Evolutionary conservation across 2,888 invertebrate genomes (phyloP), one percentile per base, ranked within the genome.

Genomic region (Danaus chrysippus): DNA sequence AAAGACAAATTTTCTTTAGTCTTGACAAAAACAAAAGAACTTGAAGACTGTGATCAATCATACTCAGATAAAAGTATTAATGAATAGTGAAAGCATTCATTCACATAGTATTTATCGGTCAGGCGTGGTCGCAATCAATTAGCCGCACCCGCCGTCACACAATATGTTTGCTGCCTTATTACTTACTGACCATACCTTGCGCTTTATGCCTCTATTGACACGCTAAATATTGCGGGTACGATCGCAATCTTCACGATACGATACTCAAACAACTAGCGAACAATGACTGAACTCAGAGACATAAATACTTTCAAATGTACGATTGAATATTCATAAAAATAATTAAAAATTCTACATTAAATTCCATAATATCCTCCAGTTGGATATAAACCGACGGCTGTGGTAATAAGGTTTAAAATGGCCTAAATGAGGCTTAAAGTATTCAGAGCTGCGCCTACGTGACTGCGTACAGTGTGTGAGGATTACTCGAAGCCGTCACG

Each of bases 151-250:
- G 54, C 56, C 76, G 86, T 84, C 81, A 86, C 82, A 79, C 80
- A 83, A 86, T 87, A 87, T 85, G 87, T 87, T 88, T 88, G 81
- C 71, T 77, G 76, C 79, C 87, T 89, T 86, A 87, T 88, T 89
- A 87, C 87, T 89, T 86, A 87, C 86, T 83, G 81, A 77, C 81
- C 81, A 76, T 73, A 74, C 73, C 77, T 78, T 77, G 76, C 81
- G 76, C 70, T 71, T 68, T 65, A 68, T 68, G 68, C 70, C 66
- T 65, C 68, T 73, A 71, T 74, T 73, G 73, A 72, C 73, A 70
- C 68, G 68, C 62, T 68, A 67, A 67, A 65, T 65, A 65, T 67
- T 67, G 60, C 66, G 13, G 42, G 55, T 17, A 49, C 49, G 53
- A 41, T 58, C 55, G 62, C 52, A 58, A 42, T 61, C 63, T 66